Evolutionary conservation across 1,140 invertebrate genomes (phyloP).

Genomic region (Helicoverpa zea): DNA sequence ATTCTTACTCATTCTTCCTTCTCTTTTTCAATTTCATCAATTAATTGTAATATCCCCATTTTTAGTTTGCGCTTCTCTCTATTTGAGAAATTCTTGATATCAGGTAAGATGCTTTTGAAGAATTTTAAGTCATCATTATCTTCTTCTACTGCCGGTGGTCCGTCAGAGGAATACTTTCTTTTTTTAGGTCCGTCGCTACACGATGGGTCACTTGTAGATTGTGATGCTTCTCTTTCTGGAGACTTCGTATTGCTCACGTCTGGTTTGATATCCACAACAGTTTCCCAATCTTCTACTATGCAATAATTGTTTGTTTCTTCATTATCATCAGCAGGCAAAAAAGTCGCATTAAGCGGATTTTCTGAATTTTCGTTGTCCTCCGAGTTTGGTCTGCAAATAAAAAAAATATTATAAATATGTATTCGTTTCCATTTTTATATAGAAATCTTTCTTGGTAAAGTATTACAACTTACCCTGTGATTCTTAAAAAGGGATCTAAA

Average conservation of each 20-base stretch:
- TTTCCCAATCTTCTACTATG: constrained; percentile 43
- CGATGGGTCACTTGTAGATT: neutral
- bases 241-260: constrained; percentile 16
- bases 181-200: constrained; percentile 1
- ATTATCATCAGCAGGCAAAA: constrained; percentile 29
- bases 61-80: constrained; percentile 65
- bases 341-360: neutral
- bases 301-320: constrained; percentile 41
- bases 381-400: neutral
- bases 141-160: constrained; percentile 44
- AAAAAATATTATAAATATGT: neutral
- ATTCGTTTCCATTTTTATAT: too few relatives aligned
- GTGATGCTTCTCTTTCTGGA: neutral
- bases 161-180: constrained; percentile 23
- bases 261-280: constrained; percentile 51
- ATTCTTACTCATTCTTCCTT: neutral
- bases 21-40: constrained; percentile 63
- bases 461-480: constrained; percentile 53
- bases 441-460: too few relatives aligned
- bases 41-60: constrained; percentile 62
- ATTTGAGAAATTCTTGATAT: constrained; percentile 60
- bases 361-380: constrained; percentile 3
- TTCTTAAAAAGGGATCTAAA: constrained; percentile 58
- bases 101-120: constrained; percentile 66
- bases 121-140: constrained; percentile 63